These are phyloP conservation scores for Drosophila watanabei DNA, from an alignment of 1,140 invertebrate species.

Conservation along the genomic window DNA sequence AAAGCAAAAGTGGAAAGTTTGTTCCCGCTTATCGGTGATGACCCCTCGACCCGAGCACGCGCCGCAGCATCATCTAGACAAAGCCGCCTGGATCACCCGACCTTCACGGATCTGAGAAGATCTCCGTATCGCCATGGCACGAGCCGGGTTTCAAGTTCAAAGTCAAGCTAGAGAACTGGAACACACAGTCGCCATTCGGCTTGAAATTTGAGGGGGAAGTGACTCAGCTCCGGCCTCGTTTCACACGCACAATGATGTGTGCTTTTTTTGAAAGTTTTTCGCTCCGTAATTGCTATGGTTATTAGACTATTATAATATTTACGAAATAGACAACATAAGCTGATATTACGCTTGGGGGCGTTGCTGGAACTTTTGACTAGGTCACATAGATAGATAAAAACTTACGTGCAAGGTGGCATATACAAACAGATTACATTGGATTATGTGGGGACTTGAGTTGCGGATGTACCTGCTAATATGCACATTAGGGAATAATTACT, in stretches of 20 bases:
- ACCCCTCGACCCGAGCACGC: constrained; percentile 25
- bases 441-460: constrained; percentile 17
- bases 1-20: constrained; percentile 37
- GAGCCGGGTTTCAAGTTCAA: constrained; percentile 48
- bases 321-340: constrained; percentile 9
- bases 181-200: constrained; percentile 18
- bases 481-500: constrained; percentile 96
- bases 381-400: constrained; percentile 16
- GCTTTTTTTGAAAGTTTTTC: constrained; percentile 40
- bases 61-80: constrained; percentile 2
- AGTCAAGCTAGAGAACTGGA: constrained; percentile 26
- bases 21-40: constrained; percentile 22
- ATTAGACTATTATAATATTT: constrained; percentile 10
- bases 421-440: constrained; percentile 2
- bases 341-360: constrained; percentile 29
- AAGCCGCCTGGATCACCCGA: constrained; percentile 18
- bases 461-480: constrained; percentile 92
- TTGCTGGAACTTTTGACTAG: constrained; percentile 12
- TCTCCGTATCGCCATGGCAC: constrained; percentile 5
- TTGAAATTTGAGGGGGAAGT: constrained; percentile 12
- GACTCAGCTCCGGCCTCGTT: constrained; percentile 87
- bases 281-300: constrained; percentile 29
- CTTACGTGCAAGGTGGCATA: constrained; percentile 39
- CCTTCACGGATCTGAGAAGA: constrained; percentile 34
- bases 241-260: constrained; percentile 87